phyloP scores from a whole-genome alignment of 2,113 vertebrate genomes.

The Nestor notabilis region DNA sequence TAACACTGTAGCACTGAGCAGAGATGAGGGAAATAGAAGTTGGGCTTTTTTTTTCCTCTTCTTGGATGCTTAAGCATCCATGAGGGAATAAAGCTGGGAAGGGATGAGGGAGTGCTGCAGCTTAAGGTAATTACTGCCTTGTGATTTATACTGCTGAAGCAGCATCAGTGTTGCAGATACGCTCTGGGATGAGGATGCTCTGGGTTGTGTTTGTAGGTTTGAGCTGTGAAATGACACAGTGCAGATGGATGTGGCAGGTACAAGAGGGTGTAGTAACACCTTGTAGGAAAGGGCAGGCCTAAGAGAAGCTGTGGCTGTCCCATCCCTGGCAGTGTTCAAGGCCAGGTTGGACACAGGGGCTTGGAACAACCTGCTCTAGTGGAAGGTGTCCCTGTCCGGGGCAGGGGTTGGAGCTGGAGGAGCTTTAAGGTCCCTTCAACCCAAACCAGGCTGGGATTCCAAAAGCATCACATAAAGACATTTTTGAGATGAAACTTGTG shows the following conservation, averaged over 20 bases:
- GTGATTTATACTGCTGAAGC: background rate
- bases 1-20: background rate
- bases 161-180: background rate
- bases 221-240: background rate
- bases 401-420: background rate
- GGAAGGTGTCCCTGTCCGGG: background rate
- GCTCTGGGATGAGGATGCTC: background rate
- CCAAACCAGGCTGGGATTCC: background rate
- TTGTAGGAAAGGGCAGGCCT: background rate
- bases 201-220: background rate
- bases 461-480: rapidly evolving
- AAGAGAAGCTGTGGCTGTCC: no score
- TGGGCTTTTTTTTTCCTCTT: background rate
- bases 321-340: background rate
- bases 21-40: background rate
- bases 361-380: background rate
- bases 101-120: rapidly evolving
- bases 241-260: background rate
- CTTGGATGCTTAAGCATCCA: background rate
- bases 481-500: background rate
- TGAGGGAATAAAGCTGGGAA: background rate
- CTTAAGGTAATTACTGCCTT: background rate
- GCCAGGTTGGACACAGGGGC: background rate
- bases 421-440: background rate
- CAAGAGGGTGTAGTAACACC: background rate